phyloP scores from a whole-genome alignment of 2,113 vertebrate species.

The Antechinus flavipes region DNA sequence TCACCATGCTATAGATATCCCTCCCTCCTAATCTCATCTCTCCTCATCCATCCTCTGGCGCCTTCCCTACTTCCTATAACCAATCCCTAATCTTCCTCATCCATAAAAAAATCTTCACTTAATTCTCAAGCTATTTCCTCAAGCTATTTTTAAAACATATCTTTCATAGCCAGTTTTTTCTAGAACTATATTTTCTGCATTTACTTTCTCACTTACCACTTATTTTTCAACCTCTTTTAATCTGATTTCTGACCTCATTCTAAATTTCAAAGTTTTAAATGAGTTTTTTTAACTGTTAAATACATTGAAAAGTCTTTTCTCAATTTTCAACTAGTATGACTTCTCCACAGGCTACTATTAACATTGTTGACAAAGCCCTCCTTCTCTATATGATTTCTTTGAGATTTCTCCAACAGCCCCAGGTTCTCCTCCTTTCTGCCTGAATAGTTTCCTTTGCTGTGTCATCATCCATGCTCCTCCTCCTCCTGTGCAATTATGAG shows the following conservation, averaged over 20 bases:
- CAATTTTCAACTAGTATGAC: background rate
- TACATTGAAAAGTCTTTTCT: background rate
- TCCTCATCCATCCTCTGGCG: background rate
- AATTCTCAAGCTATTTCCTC: background rate
- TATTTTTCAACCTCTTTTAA: background rate
- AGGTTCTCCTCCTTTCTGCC: background rate
- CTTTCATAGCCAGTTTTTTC: background rate
- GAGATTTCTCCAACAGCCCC: too few species aligned
- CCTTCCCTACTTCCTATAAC: background rate
- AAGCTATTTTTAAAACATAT: background rate
- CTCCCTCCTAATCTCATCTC: background rate
- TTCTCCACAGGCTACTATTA: background rate
- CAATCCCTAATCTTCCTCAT: background rate
- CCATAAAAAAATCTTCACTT: background rate
- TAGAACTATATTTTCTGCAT: background rate
- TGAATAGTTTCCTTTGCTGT: background rate
- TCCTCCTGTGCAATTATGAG: background rate
- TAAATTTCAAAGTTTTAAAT: background rate
- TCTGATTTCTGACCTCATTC: background rate
- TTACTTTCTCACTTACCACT: background rate
- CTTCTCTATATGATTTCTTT: background rate
- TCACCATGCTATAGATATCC: background rate
- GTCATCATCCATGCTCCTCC: too few species aligned
- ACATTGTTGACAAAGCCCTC: background rate
- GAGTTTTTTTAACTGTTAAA: background rate